Evolutionary conservation across 2,797 vertebrate genomes (phyloP).

Genomic region (Enteromius mattozi): DNA sequence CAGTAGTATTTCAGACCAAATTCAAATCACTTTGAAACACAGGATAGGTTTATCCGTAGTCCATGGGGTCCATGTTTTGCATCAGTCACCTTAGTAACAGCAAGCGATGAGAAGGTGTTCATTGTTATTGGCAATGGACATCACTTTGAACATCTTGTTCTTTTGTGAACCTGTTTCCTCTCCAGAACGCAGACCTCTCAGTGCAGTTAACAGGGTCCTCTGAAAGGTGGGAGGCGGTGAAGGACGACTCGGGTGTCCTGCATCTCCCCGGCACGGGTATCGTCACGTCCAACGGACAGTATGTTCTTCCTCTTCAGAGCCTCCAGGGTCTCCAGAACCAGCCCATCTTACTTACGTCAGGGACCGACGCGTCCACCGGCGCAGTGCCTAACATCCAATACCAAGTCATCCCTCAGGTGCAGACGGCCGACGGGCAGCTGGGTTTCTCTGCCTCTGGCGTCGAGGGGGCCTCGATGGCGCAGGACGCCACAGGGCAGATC

Average conservation of each 20-base stretch:
- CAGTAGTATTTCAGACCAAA: background rate
- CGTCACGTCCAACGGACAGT: conserved; percentile 96
- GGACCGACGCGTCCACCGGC: conserved; percentile 89
- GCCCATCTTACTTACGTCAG: conserved; percentile 94
- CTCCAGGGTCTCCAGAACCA: conserved; percentile 97
- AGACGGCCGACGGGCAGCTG: conserved; percentile 95
- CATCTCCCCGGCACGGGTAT: conserved; percentile 93
- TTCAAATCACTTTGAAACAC: too few relatives aligned
- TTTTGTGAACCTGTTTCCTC: conserved; percentile 43
- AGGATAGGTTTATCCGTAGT: background rate
- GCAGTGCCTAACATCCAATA: conserved; percentile 98
- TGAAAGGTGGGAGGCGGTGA: conserved; percentile 95
- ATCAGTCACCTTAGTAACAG: background rate
- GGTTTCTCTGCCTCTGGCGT: conserved; percentile 89
- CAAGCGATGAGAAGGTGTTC: background rate
- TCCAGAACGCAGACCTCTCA: conserved; percentile 88
- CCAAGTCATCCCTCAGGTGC: conserved; percentile 99
- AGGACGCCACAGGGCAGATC: conserved; percentile 93
- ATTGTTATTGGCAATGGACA: background rate
- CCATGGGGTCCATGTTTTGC: background rate
- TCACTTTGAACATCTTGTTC: background rate
- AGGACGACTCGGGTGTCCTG: conserved; percentile 95
- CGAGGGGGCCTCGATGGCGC: conserved; percentile 90
- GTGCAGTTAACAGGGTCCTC: conserved; percentile 88
- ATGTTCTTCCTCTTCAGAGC: conserved; percentile 97